Evolutionary conservation across 2,113 vertebrate genomes (phyloP), one percentile per base, ranked within the genome.

Genomic region (Brienomyrus longianalis): DNA sequence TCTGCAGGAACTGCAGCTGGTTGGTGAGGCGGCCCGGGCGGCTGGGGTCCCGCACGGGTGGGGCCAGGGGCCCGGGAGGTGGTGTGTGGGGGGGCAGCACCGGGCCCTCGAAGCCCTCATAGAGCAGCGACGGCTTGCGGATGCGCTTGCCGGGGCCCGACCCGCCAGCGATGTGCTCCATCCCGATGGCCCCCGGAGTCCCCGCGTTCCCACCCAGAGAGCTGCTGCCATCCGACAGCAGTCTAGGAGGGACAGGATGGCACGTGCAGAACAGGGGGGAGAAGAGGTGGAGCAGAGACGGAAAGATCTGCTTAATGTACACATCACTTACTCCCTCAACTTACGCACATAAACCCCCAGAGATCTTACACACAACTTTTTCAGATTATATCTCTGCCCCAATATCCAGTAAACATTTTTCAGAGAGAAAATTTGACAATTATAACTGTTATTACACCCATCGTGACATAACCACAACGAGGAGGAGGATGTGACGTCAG

Each of bases 1-100:
- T 99, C 94, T 98, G 97, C 70, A 99, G 95, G 89, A 98, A 99
- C 91, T 98, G 97, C 15, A 99, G 94, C 90, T 99, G 98, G 93
- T 99, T 99, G 88, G 98, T 99, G 91, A 97, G 94, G 83, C 96
- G 94, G 3, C 97, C 97, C 0, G 94, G 97, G 0, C 98, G 97
- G 90, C 92, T 96, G 10, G 97, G 95, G 89, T 98, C 98, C 86
- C 95, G 96, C 15, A 97, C 96, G 4, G 96, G 95, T 0, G 95
- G 95, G 0, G 97, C 97, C 0, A 96, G 96, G 0, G 97, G 97
- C 3, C 97, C 97, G 0, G 93, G 93, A 1, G 90, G 92, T 31
- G 93, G 54, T 0, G 94, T 91, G 0, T 97, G 97, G 21, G 96
- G 97, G 56, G 96, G 97, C 95, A 98, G 94, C 48, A 96, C 97